These are phyloP conservation scores for Indicator indicator DNA, from an alignment of 2,113 vertebrate species.

Conservation along the genomic window DNA sequence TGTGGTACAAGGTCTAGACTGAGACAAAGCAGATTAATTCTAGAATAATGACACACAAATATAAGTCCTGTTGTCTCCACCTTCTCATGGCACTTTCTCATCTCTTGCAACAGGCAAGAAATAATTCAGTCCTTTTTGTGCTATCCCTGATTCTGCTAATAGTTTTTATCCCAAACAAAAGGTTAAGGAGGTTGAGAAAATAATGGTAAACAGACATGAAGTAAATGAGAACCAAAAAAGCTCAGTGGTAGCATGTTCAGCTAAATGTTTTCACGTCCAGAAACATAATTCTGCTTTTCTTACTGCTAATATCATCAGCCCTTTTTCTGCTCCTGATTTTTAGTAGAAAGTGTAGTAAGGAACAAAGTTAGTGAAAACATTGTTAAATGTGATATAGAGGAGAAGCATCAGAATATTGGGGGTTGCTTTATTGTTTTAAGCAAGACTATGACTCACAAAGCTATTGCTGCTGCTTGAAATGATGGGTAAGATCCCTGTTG, in stretches of 20 bases:
- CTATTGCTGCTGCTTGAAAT: background rate
- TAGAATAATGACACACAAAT: background rate
- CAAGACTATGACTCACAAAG: background rate
- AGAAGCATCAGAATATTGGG: background rate
- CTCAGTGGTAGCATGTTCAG: background rate
- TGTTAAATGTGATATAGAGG: background rate
- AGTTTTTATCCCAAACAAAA: background rate
- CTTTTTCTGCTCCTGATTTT: background rate
- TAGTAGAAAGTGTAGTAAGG: background rate
- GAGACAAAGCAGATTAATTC: background rate
- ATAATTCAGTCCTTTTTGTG: background rate
- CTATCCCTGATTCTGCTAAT: background rate
- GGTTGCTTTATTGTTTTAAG: background rate
- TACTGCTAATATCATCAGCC: background rate
- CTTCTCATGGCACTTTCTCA: background rate
- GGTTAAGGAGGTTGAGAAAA: background rate
- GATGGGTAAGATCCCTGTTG: background rate
- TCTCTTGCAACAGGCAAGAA: background rate
- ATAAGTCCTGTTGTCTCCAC: background rate
- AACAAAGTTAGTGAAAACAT: background rate
- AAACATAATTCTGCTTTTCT: background rate
- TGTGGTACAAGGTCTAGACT: background rate
- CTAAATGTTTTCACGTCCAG: background rate
- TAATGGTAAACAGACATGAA: background rate
- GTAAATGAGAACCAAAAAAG: background rate